These are phyloP conservation scores for Helogale parvula DNA, from an alignment of 2,113 vertebrate species.

Conservation along the genomic window DNA sequence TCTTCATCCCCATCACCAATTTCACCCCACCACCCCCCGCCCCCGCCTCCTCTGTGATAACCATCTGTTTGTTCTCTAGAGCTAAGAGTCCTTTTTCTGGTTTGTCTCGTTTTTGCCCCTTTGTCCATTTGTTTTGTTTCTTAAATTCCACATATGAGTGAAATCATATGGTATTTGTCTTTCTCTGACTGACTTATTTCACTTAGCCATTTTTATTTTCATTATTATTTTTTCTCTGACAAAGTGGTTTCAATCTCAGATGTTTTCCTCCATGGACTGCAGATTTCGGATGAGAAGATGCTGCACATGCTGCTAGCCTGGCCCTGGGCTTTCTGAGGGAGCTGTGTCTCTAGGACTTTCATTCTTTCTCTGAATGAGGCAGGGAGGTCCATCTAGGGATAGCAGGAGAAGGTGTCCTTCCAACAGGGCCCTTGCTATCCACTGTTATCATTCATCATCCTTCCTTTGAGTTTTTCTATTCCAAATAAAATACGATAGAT, in stretches of 20 bases:
- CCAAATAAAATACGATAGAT: neutral
- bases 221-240: neutral
- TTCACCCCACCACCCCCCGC: neutral
- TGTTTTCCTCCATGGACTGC: neutral
- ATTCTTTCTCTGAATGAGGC: neutral
- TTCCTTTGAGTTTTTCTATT: neutral
- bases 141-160: neutral
- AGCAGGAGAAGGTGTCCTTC: neutral
- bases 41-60: neutral
- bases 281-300: neutral
- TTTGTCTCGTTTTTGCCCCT: neutral
- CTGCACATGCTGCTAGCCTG: fast-evolving
- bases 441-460: neutral
- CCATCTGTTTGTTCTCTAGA: neutral
- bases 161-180: neutral
- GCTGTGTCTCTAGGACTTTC: neutral
- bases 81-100: neutral
- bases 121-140: neutral
- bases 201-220: neutral
- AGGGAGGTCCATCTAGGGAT: neutral
- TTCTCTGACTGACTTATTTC: neutral
- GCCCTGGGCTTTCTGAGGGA: neutral
- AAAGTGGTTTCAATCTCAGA: neutral
- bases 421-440: neutral
- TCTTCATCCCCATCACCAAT: neutral